phyloP scores from a whole-genome alignment of 2,797 vertebrate genomes.

The Helarctos malayanus region DNA sequence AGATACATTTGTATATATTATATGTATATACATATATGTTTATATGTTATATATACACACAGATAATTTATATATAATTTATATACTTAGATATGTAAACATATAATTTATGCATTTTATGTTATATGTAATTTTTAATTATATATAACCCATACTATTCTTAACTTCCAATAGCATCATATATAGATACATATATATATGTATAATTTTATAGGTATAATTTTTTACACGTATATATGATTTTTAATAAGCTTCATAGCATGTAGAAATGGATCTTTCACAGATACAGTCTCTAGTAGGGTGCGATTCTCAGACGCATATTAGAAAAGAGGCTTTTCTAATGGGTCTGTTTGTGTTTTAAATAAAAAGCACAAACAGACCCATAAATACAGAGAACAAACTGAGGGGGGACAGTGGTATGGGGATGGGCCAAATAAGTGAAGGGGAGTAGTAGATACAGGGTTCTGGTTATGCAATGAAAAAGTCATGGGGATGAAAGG shows the following conservation, averaged over 20 bases:
- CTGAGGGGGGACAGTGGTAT: neutral
- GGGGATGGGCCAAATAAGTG: neutral
- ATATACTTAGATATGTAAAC: neutral
- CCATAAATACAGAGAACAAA: neutral
- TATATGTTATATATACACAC: neutral
- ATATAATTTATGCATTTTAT: neutral
- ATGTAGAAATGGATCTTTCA: neutral
- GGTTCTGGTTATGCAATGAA: neutral
- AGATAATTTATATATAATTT: neutral
- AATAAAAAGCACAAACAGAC: neutral
- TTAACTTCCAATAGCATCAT: neutral
- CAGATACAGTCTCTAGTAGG: neutral
- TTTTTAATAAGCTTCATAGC: neutral
- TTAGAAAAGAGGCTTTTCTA: neutral
- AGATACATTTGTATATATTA: neutral
- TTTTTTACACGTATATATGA: neutral
- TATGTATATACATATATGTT: neutral
- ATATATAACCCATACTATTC: neutral
- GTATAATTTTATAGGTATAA: neutral
- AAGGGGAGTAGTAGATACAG: neutral
- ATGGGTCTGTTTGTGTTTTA: neutral
- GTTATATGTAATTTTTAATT: neutral
- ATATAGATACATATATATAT: neutral
- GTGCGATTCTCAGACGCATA: neutral
- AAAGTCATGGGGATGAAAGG: neutral